Conservation (phyloP, 2,113 vertebrate genomes). For the Pteruthius melanotis region DNA sequence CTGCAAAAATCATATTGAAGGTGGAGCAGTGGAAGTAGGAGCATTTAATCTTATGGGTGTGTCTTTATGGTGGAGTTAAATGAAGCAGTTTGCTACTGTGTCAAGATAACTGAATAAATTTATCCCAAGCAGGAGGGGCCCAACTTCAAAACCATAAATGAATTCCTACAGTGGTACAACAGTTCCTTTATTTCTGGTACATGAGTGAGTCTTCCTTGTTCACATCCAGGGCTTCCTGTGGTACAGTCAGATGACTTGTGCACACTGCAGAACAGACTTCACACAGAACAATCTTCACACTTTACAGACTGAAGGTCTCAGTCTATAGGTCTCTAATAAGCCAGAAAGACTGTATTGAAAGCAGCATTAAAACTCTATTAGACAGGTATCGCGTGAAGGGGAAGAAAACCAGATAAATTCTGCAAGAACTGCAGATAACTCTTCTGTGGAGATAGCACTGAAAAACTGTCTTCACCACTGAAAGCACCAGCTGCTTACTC, state of each 20-base stretch:
- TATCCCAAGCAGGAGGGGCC: background rate
- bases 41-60: background rate
- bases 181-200: background rate
- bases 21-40: background rate
- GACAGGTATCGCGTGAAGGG: background rate
- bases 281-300: background rate
- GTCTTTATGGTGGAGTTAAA: background rate
- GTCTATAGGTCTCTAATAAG: background rate
- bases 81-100: background rate
- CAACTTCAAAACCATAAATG: background rate
- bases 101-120: background rate
- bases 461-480: background rate
- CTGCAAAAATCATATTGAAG: background rate
- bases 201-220: background rate
- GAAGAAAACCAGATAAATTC: background rate
- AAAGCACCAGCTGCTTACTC: conserved; percentile 3
- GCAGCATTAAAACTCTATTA: background rate
- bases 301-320: background rate
- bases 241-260: fast-evolving
- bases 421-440: background rate
- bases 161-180: background rate
- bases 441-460: background rate
- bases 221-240: background rate
- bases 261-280: background rate
- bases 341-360: background rate